A percentile compares a stretch with the other conserved stretches of the same genome.
Evolutionary conservation across 2,888 invertebrate species (phyloP).

Genomic region (Xylota sylvarum): DNA sequence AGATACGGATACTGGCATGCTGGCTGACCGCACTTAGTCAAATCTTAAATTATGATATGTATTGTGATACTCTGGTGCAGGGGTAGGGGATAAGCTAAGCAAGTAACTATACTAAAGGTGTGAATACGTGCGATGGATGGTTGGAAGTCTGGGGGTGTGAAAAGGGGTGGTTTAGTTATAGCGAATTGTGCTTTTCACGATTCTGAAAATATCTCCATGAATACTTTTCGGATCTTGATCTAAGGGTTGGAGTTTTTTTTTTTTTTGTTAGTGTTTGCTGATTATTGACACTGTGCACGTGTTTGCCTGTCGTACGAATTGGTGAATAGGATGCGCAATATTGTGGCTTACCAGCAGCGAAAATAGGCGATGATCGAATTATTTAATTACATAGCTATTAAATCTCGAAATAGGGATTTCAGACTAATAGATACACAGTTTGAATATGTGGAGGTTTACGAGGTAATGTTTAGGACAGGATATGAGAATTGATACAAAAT

Average conservation of each 20-base stretch:
- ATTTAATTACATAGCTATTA: too few relatives aligned
- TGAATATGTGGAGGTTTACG: too few relatives aligned
- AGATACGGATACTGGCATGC: conserved; percentile 4
- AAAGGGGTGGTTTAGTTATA: not conserved
- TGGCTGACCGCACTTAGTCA: conserved; percentile 10
- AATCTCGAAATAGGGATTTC: too few relatives aligned
- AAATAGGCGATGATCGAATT: too few relatives aligned
- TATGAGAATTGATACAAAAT: too few relatives aligned
- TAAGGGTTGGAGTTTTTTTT: too few relatives aligned
- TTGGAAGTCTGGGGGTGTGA: too few relatives aligned
- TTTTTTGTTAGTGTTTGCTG: not conserved
- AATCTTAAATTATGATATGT: conserved; percentile 56
- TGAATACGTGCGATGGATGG: not conserved
- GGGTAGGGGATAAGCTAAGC: not conserved
- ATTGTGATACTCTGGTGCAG: not conserved
- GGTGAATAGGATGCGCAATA: not conserved
- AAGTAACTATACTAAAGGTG: conserved; percentile 20
- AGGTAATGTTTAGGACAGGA: too few relatives aligned
- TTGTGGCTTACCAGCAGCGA: too few relatives aligned
- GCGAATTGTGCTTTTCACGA: not conserved
- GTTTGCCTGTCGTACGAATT: not conserved
- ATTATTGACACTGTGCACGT: not conserved
- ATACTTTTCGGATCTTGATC: not conserved
- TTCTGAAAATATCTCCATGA: conserved; percentile 1
- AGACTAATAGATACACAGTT: too few relatives aligned